Base-by-base conservation (phyloP, 2,797 vertebrate genomes). In the Babyrousa celebensis region DNA sequence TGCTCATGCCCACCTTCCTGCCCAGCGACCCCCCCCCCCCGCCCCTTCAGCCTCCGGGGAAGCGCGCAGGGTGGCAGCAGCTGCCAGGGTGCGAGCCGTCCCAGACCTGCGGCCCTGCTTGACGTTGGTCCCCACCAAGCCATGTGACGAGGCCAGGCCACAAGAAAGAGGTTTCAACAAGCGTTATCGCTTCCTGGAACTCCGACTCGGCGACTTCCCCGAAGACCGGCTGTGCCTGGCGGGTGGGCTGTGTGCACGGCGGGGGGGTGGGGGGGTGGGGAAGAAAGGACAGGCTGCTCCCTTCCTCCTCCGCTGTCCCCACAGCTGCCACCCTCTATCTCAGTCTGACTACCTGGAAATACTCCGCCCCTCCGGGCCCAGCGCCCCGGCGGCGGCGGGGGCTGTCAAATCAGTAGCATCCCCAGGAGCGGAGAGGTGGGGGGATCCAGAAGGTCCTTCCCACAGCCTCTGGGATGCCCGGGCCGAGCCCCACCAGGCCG, bases 181-280 rank as follows among this genome's bases (percentile, higher is more conserved):
- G 98, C 97, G 98, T 98, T 98, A 98, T 98, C 98, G 98, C 98
- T 99, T 99, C 99, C 99, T 99, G 99, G 99, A 99, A 99, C 99
- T 98, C 97, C 98, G 97, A 97, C 98, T 96, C 96, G 96, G 98
- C 97, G 98, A 98, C 98, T 99, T 99, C 99, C 98, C 98, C 98
- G 99, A 99, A 99, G 98, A 98, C 98, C 98, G 96, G 97, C 97
- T 96, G 97, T 98, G 97, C 97, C 98, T 97, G 96, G 97, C 92
- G 92, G 96, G 88, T 96, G 91, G 95, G 98, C 96, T 96, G 97
- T 72, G 97, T 74, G 97, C 80, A 6, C 95, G 62, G 86, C 6
- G 97, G 98, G 96, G 36, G 36, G 36, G 36, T 36, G 36, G 36
- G 36, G 36, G 36, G 36, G 36, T 36, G 36, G 36, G 36, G 36